phyloP scores from a whole-genome alignment of 1,140 invertebrate genomes.

The Fopius arisanus region DNA sequence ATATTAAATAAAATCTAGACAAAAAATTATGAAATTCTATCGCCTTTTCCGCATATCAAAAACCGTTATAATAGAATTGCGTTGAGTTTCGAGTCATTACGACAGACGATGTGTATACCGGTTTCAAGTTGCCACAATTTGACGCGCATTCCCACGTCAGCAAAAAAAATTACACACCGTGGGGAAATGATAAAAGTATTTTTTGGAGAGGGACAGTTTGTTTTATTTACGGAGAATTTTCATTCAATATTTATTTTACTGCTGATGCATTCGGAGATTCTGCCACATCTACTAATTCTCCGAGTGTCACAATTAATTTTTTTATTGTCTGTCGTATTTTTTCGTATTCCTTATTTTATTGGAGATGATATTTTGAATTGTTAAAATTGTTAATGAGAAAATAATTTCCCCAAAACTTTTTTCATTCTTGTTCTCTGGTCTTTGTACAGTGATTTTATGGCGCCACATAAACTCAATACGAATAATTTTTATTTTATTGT shows the following conservation, averaged over 20 bases:
- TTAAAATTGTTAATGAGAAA: too few species aligned
- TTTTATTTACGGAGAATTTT: too few species aligned
- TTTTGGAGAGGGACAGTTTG: background rate
- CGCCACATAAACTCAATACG: background rate
- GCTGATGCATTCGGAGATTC: too few species aligned
- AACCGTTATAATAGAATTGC: conserved; percentile 42
- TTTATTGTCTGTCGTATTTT: too few species aligned
- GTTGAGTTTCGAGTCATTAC: conserved; percentile 13
- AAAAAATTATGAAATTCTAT: conserved; percentile 23
- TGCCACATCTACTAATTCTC: too few species aligned
- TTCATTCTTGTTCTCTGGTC: too few species aligned
- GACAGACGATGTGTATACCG: conserved; percentile 26
- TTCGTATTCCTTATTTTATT: too few species aligned
- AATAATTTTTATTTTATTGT: conserved; percentile 33
- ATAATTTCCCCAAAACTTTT: too few species aligned
- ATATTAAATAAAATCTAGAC: conserved; percentile 9
- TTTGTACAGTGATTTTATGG: too few species aligned
- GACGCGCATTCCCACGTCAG: background rate
- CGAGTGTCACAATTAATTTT: too few species aligned
- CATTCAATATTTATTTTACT: too few species aligned
- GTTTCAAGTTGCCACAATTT: conserved; percentile 26
- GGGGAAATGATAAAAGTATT: background rate
- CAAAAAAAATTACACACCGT: background rate
- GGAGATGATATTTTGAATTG: too few species aligned
- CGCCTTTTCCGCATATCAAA: conserved; percentile 24